Conservation (phyloP, 2,888 invertebrate genomes). For the Drosophila fulvimacula region DNA sequence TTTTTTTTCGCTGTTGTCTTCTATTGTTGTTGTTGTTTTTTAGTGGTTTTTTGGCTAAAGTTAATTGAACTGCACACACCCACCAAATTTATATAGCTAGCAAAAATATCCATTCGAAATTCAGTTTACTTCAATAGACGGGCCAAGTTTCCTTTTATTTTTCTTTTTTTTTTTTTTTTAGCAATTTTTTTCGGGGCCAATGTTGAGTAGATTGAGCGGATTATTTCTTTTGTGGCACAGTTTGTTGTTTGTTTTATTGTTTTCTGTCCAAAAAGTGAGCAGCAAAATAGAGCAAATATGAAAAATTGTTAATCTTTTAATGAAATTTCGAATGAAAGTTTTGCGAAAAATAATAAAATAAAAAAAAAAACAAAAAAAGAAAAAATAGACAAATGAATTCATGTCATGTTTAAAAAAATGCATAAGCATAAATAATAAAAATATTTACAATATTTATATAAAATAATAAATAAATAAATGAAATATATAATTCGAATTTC, state of each 20-base stretch:
- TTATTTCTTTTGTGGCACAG: constrained; percentile 20
- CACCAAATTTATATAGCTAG: constrained; percentile 48
- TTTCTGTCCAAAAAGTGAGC: not conserved
- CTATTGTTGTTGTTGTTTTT: constrained; percentile 32
- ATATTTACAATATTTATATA: too few species aligned
- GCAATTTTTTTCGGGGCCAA: not conserved
- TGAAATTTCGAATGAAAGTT: not conserved
- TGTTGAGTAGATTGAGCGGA: constrained; percentile 21
- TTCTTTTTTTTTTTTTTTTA: not conserved
- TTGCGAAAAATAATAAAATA: not conserved
- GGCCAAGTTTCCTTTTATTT: constrained; percentile 19
- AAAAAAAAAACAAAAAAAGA: too few species aligned
- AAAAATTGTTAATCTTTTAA: not conserved
- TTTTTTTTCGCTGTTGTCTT: constrained; percentile 41
- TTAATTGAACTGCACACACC: constrained; percentile 72
- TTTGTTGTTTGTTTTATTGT: constrained; percentile 6
- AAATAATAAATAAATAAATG: too few species aligned
- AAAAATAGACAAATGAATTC: too few species aligned
- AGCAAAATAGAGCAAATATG: not conserved
- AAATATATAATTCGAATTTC: too few species aligned
- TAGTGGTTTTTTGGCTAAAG: constrained; percentile 57
- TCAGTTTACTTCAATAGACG: constrained; percentile 15
- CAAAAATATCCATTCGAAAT: constrained; percentile 11
- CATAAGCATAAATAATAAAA: too few species aligned
- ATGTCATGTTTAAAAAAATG: too few species aligned